Base-by-base conservation (phyloP, 2,888 invertebrate genomes). In the Scotopteryx bipunctaria region DNA sequence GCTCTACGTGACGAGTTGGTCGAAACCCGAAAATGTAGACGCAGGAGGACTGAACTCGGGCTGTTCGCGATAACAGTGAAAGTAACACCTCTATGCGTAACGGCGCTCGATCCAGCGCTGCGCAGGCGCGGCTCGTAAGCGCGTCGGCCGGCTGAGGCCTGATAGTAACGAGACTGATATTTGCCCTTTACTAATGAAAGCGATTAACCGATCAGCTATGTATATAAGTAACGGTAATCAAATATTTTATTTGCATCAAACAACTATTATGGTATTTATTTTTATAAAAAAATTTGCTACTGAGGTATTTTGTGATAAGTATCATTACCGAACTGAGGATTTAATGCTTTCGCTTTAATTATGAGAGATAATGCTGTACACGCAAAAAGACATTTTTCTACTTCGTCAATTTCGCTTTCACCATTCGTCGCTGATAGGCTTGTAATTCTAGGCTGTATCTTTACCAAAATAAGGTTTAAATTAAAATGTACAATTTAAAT, bases 231-330 rank as follows among this genome's bases (percentile, higher is more conserved):
- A 48, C 41, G 52, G 45, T 40, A 31, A 52, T 53, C 44, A 48
- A 57, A 61, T 67, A 69, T 60, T 75, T 74, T 67, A 63, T 74
- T 81, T 81, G 74, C 77, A 68, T 78, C 73, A 70, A 73, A 74
- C 66, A 63, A 76, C 71, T 77, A 77, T 77, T 77, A 76, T 68
- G n/a, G 67, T 73, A 81, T 83, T 85, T 85, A 83, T 85, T 83
- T 83, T 83, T 83, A 64, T 80, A 80, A 75, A 71, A 64, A 44
- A 67, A 64, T 73, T 73, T 65, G 66, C 59, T 63, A 69, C 67
- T 66, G 64, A 65, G 66, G 61, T 67, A 63, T 65, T 65, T 71
- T 64, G 74, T 75, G 72, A 76, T 76, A 71, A 44, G 45, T 37
- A 55, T 51, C 56, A 52, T 47, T 47, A 52, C 51, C 38, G 42